These are phyloP conservation scores for Sylvicola cinctus DNA, from an alignment of 2,888 invertebrate species.

Conservation along the genomic window DNA sequence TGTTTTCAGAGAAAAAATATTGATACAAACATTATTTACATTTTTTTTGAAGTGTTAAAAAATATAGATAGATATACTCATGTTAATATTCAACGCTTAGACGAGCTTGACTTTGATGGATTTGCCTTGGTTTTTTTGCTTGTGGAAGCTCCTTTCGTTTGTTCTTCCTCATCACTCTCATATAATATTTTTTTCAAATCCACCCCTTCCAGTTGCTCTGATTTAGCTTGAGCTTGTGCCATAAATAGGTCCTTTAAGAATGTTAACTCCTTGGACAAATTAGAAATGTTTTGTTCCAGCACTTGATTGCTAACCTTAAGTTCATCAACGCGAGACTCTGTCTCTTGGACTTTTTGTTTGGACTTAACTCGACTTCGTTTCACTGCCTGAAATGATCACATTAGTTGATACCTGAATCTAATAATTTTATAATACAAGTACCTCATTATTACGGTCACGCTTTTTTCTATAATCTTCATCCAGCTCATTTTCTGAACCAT, in stretches of 20 bases:
- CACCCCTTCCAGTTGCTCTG: conserved; percentile 33
- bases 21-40: too few relatives aligned
- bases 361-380: conserved; percentile 64
- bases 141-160: not conserved
- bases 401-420: conserved; percentile 2
- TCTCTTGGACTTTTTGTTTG: conserved; percentile 56
- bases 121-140: too few relatives aligned
- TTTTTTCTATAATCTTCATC: conserved; percentile 40
- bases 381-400: conserved; percentile 39
- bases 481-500: not conserved
- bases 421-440: conserved; percentile 14
- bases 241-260: conserved; percentile 64
- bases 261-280: conserved; percentile 57
- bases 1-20: too few relatives aligned
- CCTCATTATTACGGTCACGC: conserved; percentile 61
- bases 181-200: conserved; percentile 34
- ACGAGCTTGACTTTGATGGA: too few relatives aligned
- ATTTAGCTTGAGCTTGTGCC: conserved; percentile 49
- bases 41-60: too few relatives aligned
- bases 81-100: too few relatives aligned
- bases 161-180: conserved; percentile 27
- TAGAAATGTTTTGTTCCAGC: conserved; percentile 60
- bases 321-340: conserved; percentile 49
- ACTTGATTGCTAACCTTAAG: conserved; percentile 59
- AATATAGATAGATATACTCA: too few relatives aligned